Conservation (phyloP, 2,888 invertebrate genomes). For the Catocala sponsa region DNA sequence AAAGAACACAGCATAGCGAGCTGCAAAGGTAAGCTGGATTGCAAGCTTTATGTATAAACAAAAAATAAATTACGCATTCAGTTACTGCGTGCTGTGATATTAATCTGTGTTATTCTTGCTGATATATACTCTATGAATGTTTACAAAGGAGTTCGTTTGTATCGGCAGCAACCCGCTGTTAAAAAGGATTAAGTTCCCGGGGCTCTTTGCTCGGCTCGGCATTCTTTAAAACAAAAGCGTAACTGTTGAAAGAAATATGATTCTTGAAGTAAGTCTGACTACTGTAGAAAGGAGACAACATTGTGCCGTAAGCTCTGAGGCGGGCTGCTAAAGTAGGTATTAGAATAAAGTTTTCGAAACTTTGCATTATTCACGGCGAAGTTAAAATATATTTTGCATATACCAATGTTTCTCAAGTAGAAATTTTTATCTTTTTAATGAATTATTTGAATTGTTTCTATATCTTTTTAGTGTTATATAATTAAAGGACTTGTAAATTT, state of each 20-base stretch:
- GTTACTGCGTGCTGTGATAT: constrained; percentile 15
- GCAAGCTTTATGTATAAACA: no score
- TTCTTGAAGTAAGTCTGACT: constrained; percentile 38
- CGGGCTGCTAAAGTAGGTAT: constrained; percentile 20
- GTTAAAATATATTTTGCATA: constrained; percentile 27
- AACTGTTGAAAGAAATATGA: constrained; percentile 50
- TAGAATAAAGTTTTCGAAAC: constrained; percentile 37
- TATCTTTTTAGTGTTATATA: no score
- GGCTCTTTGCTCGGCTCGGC: constrained; percentile 29
- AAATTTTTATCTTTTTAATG: constrained; percentile 16
- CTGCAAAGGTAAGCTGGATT: no score
- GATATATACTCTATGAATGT: constrained; percentile 24
- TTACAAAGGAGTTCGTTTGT: constrained; percentile 44
- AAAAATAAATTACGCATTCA: background rate
- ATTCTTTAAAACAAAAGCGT: constrained; percentile 47
- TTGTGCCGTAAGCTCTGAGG: constrained; percentile 26
- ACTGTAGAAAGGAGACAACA: constrained; percentile 26
- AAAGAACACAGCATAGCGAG: no score
- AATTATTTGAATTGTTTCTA: no score
- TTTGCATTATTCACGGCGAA: constrained; percentile 32
- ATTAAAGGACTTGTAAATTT: no score
- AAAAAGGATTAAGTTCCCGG: constrained; percentile 58
- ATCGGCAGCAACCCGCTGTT: constrained; percentile 33
- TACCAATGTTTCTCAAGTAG: constrained; percentile 13
- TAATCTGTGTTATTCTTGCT: constrained; percentile 22